Percentiles rank a stretch among this genome's conserved stretches.
Conservation (phyloP, 2,888 invertebrate genomes). For the Dichetophora obliterata region DNA sequence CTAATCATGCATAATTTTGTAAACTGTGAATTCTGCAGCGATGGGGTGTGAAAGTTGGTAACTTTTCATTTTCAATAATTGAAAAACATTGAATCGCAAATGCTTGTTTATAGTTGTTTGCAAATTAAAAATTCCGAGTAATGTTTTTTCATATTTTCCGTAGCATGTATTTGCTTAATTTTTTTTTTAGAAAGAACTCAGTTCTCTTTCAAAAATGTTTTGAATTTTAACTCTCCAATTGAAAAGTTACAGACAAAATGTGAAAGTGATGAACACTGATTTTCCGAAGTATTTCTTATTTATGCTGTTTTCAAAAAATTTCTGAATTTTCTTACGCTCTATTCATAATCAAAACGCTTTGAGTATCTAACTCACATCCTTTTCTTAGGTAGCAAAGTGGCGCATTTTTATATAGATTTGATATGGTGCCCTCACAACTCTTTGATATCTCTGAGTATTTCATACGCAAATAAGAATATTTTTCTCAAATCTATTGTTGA, state of each 20-base stretch:
- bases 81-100: not conserved
- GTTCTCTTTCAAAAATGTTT: no score
- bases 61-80: not conserved
- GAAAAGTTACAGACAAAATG: not conserved
- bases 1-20: conserved; percentile 14
- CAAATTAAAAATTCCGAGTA: no score
- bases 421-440: not conserved
- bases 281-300: not conserved
- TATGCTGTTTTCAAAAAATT: no score
- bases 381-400: not conserved
- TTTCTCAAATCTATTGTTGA: conserved; percentile 47
- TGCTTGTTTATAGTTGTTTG: not conserved
- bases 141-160: no score
- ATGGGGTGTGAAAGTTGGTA: not conserved
- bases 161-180: no score
- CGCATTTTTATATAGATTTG: conserved; percentile 29
- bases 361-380: not conserved
- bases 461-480: conserved; percentile 38
- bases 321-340: no score
- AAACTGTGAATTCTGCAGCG: not conserved
- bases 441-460: conserved; percentile 27
- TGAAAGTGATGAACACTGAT: not conserved
- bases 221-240: no score
- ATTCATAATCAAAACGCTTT: no score
- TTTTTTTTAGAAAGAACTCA: no score